These are phyloP conservation scores for Protula sp. DNA, from an alignment of 2,888 invertebrate genomes.

Conservation along the genomic window DNA sequence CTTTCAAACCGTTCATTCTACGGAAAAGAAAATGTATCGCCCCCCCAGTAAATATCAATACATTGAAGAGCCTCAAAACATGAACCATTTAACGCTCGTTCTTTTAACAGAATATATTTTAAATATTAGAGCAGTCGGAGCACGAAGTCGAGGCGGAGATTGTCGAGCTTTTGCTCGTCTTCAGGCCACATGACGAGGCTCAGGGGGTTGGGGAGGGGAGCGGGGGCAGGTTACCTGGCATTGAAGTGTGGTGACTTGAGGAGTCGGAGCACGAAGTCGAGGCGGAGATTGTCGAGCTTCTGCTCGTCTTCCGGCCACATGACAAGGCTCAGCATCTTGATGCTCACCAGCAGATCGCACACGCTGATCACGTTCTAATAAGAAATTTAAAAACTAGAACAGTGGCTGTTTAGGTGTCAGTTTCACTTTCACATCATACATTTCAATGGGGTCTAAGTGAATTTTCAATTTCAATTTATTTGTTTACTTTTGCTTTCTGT, in stretches of 20 bases:
- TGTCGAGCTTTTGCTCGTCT: constrained; percentile 50
- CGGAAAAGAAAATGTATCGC: not conserved
- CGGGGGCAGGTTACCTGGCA: constrained; percentile 23
- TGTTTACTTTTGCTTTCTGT: too few relatives aligned
- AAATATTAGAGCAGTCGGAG: constrained; percentile 56
- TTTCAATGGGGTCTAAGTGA: too few relatives aligned
- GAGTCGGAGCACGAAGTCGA: constrained; percentile 54
- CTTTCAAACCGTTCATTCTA: not conserved
- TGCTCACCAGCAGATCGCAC: constrained; percentile 52
- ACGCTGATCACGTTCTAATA: constrained; percentile 52
- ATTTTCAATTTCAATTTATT: too few relatives aligned
- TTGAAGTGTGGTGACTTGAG: constrained; percentile 57
- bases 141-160: constrained; percentile 50
- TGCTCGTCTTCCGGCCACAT: constrained; percentile 54
- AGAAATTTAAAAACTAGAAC: too few relatives aligned
- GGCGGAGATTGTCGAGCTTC: constrained; percentile 49
- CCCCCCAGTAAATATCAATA: too few relatives aligned
- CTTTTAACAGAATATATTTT: too few relatives aligned
- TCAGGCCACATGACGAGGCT: constrained; percentile 54
- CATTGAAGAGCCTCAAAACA: too few relatives aligned
- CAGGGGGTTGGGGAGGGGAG: too few relatives aligned
- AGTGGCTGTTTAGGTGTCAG: too few relatives aligned
- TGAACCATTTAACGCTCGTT: too few relatives aligned
- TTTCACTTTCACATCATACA: too few relatives aligned
- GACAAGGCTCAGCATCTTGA: constrained; percentile 53